These are phyloP conservation scores for Drosophila pectinifera DNA, from an alignment of 1,140 invertebrate species.

Conservation along the genomic window DNA sequence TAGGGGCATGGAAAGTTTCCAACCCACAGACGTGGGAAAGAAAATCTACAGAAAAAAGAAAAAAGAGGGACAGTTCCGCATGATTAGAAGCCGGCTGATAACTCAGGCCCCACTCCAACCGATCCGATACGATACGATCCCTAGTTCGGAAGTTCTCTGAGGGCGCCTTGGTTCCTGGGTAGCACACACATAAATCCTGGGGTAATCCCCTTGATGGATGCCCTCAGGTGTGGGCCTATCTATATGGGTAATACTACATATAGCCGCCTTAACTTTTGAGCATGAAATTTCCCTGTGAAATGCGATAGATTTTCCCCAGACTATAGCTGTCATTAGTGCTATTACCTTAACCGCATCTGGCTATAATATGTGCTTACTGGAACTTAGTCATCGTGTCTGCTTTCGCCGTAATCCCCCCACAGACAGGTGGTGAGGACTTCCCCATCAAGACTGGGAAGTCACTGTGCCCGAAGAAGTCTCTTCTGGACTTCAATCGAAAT, in stretches of 20 bases:
- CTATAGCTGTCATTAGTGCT: neutral
- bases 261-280: neutral
- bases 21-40: slow-evolving; percentile 6
- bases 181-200: slow-evolving; percentile 1
- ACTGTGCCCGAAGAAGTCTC: slow-evolving; percentile 6
- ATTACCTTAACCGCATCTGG: neutral
- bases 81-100: slow-evolving; percentile 21
- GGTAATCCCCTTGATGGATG: slow-evolving; percentile 42
- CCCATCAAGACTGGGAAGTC: neutral
- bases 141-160: slow-evolving; percentile 21
- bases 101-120: slow-evolving; percentile 2
- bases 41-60: neutral
- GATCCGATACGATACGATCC: neutral
- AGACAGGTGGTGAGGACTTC: slow-evolving; percentile 10
- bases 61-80: neutral
- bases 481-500: slow-evolving; percentile 22
- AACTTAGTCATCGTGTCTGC: neutral
- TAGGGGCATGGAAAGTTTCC: slow-evolving; percentile 18
- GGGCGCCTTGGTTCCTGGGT: slow-evolving; percentile 6
- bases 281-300: neutral
- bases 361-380: too few species aligned
- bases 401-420: slow-evolving; percentile 16
- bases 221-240: slow-evolving; percentile 21
- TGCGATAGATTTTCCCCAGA: neutral
- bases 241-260: neutral